Conservation (phyloP, 2,797 vertebrate genomes). For the Oreochromis grahami region DNA sequence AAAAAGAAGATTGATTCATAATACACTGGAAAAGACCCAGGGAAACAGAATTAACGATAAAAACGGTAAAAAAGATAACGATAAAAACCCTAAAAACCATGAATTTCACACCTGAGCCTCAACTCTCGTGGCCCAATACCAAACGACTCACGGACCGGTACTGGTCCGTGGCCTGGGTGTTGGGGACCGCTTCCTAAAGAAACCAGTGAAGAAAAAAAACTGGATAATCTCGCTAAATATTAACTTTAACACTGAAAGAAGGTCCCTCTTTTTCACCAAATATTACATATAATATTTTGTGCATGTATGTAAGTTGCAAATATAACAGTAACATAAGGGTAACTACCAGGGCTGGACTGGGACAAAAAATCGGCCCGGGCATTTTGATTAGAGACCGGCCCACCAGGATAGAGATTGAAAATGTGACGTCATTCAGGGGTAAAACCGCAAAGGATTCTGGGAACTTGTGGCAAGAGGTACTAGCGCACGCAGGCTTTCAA, state of each 20-base stretch:
- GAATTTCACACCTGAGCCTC: not conserved
- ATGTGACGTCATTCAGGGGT: no score
- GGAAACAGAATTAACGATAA: accelerated
- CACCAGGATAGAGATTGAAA: no score
- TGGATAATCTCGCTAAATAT: accelerated
- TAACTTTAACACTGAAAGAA: not conserved
- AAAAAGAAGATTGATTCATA: not conserved
- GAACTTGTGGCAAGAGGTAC: no score
- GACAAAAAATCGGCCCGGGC: no score
- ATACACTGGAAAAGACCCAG: not conserved
- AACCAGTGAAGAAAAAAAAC: not conserved
- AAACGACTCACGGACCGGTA: accelerated
- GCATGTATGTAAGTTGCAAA: not conserved
- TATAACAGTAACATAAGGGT: not conserved
- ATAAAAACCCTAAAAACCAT: not conserved
- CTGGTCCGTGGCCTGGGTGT: accelerated
- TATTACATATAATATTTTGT: not conserved
- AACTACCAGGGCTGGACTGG: no score
- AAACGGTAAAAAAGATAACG: accelerated
- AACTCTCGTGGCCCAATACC: accelerated
- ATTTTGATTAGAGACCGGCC: no score
- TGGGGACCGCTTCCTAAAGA: not conserved
- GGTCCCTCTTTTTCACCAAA: not conserved
- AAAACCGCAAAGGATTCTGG: no score
- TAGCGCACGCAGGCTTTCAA: no score